Evolutionary conservation across 2,113 vertebrate genomes (phyloP).

Genomic region (Saimiri boliviensis): DNA sequence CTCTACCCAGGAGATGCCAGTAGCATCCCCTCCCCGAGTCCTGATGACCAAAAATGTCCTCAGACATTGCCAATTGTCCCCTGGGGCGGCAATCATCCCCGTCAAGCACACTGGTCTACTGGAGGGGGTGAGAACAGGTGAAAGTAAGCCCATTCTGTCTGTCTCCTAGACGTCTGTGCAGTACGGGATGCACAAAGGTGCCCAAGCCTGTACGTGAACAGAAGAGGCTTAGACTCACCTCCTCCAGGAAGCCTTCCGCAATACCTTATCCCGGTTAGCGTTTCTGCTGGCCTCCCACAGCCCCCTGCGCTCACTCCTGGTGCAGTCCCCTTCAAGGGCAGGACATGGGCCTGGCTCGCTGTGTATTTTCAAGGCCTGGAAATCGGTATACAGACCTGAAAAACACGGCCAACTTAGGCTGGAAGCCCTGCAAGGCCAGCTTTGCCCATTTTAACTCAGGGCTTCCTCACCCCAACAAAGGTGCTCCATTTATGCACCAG

Average conservation of each 20-base stretch:
- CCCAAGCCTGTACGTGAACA: background rate
- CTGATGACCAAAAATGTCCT: background rate
- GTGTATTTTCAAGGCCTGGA: background rate
- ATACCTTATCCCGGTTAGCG: background rate
- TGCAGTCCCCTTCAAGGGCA: background rate
- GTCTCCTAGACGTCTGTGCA: background rate
- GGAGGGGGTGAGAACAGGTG: rapidly evolving
- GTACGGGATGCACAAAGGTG: background rate
- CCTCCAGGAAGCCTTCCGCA: background rate
- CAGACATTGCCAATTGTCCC: background rate
- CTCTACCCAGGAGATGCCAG: background rate
- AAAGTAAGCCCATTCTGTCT: background rate
- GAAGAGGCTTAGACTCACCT: background rate
- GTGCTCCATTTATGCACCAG: background rate
- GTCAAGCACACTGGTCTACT: background rate
- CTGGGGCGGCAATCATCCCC: background rate
- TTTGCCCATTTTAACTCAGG: background rate
- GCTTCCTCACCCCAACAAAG: background rate
- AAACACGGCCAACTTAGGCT: background rate
- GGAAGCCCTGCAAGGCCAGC: background rate
- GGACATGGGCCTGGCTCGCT: background rate
- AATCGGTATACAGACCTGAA: background rate
- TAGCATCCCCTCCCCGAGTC: background rate
- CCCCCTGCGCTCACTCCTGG: rapidly evolving
- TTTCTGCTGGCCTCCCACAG: background rate